Conservation (phyloP, 2,888 invertebrate genomes). For the Ectemnius lituratus region DNA sequence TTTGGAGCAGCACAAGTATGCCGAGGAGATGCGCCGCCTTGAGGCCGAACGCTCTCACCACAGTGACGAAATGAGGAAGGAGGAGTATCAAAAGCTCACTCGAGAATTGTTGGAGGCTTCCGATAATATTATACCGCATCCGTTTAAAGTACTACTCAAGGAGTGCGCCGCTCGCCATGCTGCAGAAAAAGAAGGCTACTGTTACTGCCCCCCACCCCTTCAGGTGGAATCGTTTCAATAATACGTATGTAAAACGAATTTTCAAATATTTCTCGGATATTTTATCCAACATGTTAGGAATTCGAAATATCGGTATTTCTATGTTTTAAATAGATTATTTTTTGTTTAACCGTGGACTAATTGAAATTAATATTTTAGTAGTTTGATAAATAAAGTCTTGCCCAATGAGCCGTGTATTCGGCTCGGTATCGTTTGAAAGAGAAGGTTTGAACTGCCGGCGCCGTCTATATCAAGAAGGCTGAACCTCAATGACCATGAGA, state of each 20-base stretch:
- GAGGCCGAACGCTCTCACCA: conserved; percentile 51
- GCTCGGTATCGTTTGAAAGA: too few species aligned
- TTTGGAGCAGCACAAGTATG: conserved; percentile 55
- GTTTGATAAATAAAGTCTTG: neutral
- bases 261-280: neutral
- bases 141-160: conserved; percentile 62
- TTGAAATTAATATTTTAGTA: neutral
- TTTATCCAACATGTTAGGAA: neutral
- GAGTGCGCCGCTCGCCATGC: conserved; percentile 54
- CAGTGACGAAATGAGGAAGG: conserved; percentile 44
- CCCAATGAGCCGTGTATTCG: too few species aligned
- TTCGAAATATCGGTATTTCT: neutral
- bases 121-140: conserved; percentile 63
- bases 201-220: conserved; percentile 53
- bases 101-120: conserved; percentile 62
- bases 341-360: neutral
- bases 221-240: conserved; percentile 10
- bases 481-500: neutral
- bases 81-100: conserved; percentile 57
- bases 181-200: conserved; percentile 56
- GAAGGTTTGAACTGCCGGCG: conserved; percentile 13
- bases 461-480: conserved; percentile 20
- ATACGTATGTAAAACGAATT: neutral
- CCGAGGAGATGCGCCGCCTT: conserved; percentile 39
- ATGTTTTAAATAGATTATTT: neutral